Conservation (phyloP, 2,113 vertebrate genomes). For the Sinocyclocheilus grahami region DNA sequence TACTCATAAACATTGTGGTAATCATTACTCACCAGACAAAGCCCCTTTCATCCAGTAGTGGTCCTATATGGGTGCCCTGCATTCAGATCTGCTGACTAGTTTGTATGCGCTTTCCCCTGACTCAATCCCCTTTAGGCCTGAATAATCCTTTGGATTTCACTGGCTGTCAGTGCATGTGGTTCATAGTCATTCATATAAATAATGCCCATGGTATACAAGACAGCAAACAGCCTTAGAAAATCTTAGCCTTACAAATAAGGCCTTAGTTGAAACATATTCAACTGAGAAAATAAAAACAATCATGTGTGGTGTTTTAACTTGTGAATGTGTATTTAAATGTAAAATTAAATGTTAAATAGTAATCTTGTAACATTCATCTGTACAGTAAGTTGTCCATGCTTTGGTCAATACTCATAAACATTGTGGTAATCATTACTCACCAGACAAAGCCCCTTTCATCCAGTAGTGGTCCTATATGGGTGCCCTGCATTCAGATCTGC, state of each 20-base stretch:
- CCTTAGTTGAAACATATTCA: not conserved
- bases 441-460: not conserved
- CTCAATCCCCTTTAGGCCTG: constrained; percentile 69
- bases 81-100: constrained; percentile 62
- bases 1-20: not conserved
- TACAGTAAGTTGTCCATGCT: not conserved
- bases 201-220: not conserved
- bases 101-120: constrained; percentile 57
- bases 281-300: not conserved
- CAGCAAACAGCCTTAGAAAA: too few species aligned
- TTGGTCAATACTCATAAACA: constrained; percentile 2
- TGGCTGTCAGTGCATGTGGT: constrained; percentile 52
- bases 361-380: not conserved
- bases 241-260: not conserved
- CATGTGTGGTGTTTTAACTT: not conserved
- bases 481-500: constrained; percentile 59
- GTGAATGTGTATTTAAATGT: not conserved
- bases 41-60: constrained; percentile 3
- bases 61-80: constrained; percentile 35
- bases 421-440: constrained; percentile 54
- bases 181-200: not conserved
- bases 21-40: constrained; percentile 54
- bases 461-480: constrained; percentile 10
- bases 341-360: not conserved
- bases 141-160: constrained; percentile 71